Conservation (phyloP, 2,888 invertebrate genomes). For the Micoletzkya japonica region DNA sequence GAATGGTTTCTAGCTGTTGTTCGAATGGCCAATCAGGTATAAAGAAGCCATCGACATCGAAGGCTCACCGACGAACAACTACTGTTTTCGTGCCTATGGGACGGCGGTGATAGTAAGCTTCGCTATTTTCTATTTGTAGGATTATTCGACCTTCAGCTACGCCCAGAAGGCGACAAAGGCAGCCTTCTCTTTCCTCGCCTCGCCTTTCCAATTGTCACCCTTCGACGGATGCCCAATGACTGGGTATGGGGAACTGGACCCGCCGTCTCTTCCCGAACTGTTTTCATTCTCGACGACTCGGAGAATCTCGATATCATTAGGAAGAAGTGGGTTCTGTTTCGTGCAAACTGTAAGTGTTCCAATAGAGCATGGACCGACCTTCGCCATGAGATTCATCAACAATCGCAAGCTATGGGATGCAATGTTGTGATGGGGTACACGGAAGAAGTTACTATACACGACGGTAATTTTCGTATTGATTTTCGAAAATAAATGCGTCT, state of each 20-base stretch:
- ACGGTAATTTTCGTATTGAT: constrained; percentile 31
- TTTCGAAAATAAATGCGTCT: neutral
- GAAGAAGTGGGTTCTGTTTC: constrained; percentile 9
- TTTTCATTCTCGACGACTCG: constrained; percentile 20
- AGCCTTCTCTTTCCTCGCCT: constrained; percentile 8
- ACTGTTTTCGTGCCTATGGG: constrained; percentile 16
- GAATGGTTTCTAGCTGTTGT: neutral
- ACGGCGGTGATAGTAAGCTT: constrained; percentile 25
- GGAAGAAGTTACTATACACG: constrained; percentile 82
- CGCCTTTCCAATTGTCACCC: constrained; percentile 21
- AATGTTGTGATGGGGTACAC: constrained; percentile 90
- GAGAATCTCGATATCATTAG: constrained; percentile 23
- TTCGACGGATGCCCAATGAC: constrained; percentile 7
- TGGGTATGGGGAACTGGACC: constrained; percentile 25
- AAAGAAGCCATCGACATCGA: constrained; percentile 27
- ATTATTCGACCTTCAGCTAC: neutral
- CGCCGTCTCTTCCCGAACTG: constrained; percentile 8
- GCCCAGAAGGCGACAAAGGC: too few species aligned
- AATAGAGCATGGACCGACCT: constrained; percentile 91
- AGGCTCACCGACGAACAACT: constrained; percentile 19
- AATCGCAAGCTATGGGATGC: constrained; percentile 86
- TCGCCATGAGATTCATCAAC: constrained; percentile 89
- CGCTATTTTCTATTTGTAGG: neutral
- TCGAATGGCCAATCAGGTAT: neutral
- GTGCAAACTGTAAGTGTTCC: neutral